A percentile compares a stretch with the other conserved stretches of the same genome.
Conservation (phyloP, 2,113 vertebrate genomes). For the Mugil cephalus region DNA sequence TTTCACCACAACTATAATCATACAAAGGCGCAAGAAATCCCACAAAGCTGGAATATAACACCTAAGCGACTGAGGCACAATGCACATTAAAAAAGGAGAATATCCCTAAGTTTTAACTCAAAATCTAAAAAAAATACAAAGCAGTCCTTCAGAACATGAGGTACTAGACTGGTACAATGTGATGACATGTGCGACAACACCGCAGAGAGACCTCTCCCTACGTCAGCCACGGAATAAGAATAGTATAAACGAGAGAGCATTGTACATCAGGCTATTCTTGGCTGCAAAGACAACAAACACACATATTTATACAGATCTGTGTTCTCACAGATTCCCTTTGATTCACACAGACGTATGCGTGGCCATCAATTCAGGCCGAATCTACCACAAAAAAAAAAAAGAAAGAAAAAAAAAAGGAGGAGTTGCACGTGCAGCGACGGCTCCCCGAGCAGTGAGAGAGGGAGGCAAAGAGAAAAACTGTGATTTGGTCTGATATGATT, state of each 20-base stretch:
- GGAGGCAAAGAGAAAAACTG: not conserved
- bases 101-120: not conserved
- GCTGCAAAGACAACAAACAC: slow-evolving; percentile 17
- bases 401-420: slow-evolving; percentile 3
- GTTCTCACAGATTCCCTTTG: slow-evolving; percentile 35
- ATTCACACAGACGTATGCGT: slow-evolving; percentile 45
- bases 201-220: slow-evolving; percentile 15
- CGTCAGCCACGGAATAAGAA: slow-evolving; percentile 33
- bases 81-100: slow-evolving; percentile 7
- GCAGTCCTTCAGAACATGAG: slow-evolving; percentile 1
- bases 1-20: not conserved
- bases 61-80: not conserved
- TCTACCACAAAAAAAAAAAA: slow-evolving; percentile 14
- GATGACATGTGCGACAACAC: slow-evolving; percentile 13
- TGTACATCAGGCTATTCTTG: slow-evolving; percentile 35
- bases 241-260: slow-evolving; percentile 47
- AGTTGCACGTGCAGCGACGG: slow-evolving; percentile 9
- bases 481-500: slow-evolving; percentile 4
- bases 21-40: slow-evolving; percentile 11
- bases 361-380: slow-evolving; percentile 26
- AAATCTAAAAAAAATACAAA: slow-evolving; percentile 41
- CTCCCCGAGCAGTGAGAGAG: slow-evolving; percentile 12
- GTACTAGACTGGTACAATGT: slow-evolving; percentile 27
- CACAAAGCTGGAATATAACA: not conserved
- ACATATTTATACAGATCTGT: not conserved